These are phyloP conservation scores for Pseudomyrmex pallidus DNA, from an alignment of 1,140 invertebrate genomes.

Conservation along the genomic window DNA sequence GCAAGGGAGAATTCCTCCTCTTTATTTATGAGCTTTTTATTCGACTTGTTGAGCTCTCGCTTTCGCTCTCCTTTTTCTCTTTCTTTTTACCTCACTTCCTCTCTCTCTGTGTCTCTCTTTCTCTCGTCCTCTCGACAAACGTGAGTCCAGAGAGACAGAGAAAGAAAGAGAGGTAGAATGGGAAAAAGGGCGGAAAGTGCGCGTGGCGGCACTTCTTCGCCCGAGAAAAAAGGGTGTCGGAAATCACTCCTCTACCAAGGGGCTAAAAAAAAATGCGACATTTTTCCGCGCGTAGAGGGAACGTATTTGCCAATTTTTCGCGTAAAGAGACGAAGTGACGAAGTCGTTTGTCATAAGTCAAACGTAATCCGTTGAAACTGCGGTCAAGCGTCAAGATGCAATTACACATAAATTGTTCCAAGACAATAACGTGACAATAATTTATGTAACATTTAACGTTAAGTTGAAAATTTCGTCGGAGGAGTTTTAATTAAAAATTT, in stretches of 20 bases:
- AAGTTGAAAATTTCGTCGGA: not conserved
- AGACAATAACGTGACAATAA: not conserved
- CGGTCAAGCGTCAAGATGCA: not conserved
- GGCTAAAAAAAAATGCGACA: conserved; percentile 50
- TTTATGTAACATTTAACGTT: not conserved
- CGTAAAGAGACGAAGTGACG: conserved; percentile 38
- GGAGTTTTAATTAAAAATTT: too few relatives aligned
- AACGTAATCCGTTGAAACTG: conserved; percentile 15
- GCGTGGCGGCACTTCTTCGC: conserved; percentile 37
- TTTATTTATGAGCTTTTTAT: conserved; percentile 86
- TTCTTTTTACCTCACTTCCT: conserved; percentile 59
- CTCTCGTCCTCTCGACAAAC: conserved; percentile 44
- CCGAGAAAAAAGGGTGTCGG: conserved; percentile 46
- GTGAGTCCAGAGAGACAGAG: conserved; percentile 24
- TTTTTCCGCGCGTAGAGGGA: conserved; percentile 49
- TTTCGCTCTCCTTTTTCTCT: conserved; percentile 55
- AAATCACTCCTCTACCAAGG: conserved; percentile 57
- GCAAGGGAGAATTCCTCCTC: conserved; percentile 78
- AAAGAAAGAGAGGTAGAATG: conserved; percentile 38
- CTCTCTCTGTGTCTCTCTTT: not conserved
- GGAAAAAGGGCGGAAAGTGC: conserved; percentile 51
- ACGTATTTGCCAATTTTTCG: conserved; percentile 43
- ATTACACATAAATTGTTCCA: not conserved
- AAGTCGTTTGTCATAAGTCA: conserved; percentile 39
- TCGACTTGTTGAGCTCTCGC: conserved; percentile 84